Percentiles rank a stretch among this genome's conserved stretches.
These are phyloP conservation scores for Ginglymostoma cirratum DNA, from an alignment of 2,113 vertebrate species.

Conservation along the genomic window DNA sequence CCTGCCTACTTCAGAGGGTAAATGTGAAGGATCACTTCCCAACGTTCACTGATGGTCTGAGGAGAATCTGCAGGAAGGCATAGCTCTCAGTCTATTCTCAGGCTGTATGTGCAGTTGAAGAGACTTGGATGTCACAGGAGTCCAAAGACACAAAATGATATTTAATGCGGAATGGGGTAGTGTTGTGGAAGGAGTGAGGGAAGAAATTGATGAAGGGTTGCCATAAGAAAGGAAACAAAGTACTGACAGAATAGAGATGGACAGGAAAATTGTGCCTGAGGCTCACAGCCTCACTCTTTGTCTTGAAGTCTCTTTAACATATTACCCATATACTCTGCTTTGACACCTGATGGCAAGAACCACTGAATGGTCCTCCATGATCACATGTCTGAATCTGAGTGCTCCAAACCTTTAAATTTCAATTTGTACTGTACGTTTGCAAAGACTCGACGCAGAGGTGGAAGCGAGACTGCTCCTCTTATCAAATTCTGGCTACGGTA, in stretches of 20 bases:
- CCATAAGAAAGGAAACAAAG: background rate
- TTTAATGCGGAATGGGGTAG: too few species aligned
- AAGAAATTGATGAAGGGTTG: too few species aligned
- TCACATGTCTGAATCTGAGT: background rate
- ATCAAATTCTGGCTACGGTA: constrained; percentile 25
- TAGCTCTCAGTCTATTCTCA: too few species aligned
- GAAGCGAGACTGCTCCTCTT: too few species aligned
- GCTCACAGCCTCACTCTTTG: background rate
- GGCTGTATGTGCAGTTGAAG: too few species aligned
- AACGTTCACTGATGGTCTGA: too few species aligned
- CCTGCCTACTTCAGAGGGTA: too few species aligned
- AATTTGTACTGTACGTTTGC: background rate
- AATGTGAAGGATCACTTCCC: too few species aligned
- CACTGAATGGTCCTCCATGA: background rate
- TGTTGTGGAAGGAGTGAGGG: too few species aligned
- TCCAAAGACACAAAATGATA: too few species aligned
- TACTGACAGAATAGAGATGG: background rate
- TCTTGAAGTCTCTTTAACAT: background rate
- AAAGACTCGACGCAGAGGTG: background rate
- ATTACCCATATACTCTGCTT: background rate
- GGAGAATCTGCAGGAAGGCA: too few species aligned
- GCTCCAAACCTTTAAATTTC: background rate
- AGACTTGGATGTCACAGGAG: too few species aligned
- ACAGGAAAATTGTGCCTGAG: background rate
- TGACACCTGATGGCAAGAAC: background rate